Base-by-base conservation (phyloP, 2,888 invertebrate genomes). In the Acleris emargana region DNA sequence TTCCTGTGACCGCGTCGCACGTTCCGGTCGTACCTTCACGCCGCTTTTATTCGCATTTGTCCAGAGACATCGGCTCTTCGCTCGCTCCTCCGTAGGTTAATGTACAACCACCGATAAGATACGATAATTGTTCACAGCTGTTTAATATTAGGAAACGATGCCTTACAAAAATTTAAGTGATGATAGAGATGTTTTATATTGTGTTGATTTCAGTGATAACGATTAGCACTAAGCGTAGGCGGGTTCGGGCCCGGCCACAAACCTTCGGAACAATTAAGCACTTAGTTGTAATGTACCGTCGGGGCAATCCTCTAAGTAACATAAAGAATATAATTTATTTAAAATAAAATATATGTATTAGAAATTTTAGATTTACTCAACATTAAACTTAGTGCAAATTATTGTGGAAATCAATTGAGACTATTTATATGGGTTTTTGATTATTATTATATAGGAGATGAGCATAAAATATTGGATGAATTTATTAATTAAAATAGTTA, bases 401-500 rank as follows among this genome's bases (percentile, higher is more conserved):
- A 92, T 89, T 89, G 88, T 90, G 90, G 86, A 87, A 90, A 91
- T 89, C 91, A 88, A 91, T 90, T 90, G 88, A 91, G 80, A 91
- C 89, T 90, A 91, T 90, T 89, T 91, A 90, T 91, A 91, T 92
- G 91, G 89, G 86, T 92, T 92, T 88, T 90, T 91, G 88, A 91
- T 91, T 91, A 91, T 91, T 91, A 91, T 89, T 91, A 85, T 88
- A 91, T 92, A 91, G 90, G 91, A 82, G 86, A 86, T 87, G 80
- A 83, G 82, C 90, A 91, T 87, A 87, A 91, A 87, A 90, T 91
- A 91, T 91, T 91, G 90, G 89, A 91, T 89, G 91, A 92, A 92
- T 92, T 91, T 92, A 92, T 92, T 91, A 92, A 91, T 91, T 91
- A 92, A 92, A 91, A 91, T 92, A 92, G 91, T 91, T 91, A 92